Conservation (phyloP, 2,113 vertebrate species). For the Origma solitaria region DNA sequence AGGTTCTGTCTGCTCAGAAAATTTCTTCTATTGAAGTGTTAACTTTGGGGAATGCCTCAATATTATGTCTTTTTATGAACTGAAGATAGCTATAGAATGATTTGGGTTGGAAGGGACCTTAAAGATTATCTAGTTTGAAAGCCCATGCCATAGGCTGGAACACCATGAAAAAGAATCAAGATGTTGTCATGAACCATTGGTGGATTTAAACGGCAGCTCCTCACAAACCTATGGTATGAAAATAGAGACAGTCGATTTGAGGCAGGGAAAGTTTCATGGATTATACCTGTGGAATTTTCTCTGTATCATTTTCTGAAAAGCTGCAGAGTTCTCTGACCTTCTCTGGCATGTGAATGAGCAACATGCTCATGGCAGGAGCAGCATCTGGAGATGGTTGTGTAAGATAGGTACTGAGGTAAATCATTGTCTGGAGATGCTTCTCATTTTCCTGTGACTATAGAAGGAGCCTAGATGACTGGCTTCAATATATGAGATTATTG, state of each 20-base stretch:
- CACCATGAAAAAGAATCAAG: background rate
- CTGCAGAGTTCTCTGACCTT: background rate
- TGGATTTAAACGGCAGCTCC: background rate
- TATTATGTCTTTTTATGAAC: background rate
- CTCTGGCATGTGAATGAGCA: background rate
- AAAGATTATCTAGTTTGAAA: background rate
- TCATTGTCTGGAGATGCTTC: background rate
- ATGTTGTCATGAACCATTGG: background rate
- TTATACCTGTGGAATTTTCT: background rate
- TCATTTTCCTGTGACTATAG: background rate
- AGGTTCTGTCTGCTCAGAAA: background rate
- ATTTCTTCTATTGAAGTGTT: background rate
- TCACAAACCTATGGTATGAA: background rate
- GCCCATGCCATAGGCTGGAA: background rate
- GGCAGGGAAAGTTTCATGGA: background rate
- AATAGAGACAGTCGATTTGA: background rate
- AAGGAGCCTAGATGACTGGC: background rate
- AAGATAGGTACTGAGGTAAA: background rate
- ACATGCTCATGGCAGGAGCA: background rate
- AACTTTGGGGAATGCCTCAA: background rate
- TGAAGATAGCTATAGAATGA: background rate
- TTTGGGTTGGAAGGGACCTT: background rate
- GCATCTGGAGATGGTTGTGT: slow-evolving; percentile 16
- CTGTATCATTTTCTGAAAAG: background rate
- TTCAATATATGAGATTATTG: background rate